phyloP scores from a whole-genome alignment of 1,140 invertebrate genomes.

The Euschistus heros region DNA sequence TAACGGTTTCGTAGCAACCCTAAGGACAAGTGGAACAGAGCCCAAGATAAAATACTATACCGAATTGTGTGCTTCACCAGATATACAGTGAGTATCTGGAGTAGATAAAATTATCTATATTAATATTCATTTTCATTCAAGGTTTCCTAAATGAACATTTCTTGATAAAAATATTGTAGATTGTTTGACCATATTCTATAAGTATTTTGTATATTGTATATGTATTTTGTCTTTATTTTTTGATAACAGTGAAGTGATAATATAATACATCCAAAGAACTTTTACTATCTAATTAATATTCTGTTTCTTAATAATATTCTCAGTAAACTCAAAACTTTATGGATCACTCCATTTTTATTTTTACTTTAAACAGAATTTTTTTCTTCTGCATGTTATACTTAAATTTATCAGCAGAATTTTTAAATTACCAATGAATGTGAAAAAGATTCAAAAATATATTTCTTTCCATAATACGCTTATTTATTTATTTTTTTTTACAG shows the following conservation, averaged over 20 bases:
- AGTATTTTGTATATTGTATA: no score
- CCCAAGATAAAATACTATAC: slow-evolving; percentile 98
- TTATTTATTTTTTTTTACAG: slow-evolving; percentile 40
- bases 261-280: no score
- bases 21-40: slow-evolving; percentile 96
- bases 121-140: background rate
- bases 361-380: background rate
- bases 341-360: background rate
- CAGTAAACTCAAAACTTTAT: background rate
- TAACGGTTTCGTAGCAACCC: slow-evolving; percentile 75
- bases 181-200: no score
- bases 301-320: no score
- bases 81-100: slow-evolving; percentile 43
- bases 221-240: no score
- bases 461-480: no score
- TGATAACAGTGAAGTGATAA: no score
- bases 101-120: background rate
- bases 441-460: no score
- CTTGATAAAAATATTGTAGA: no score
- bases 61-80: slow-evolving; percentile 65
- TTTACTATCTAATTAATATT: no score
- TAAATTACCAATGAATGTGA: no score
- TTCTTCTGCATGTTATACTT: background rate
- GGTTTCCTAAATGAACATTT: background rate
- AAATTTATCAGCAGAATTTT: background rate